These are phyloP conservation scores for Meleagris gallopavo DNA, from an alignment of 2,113 vertebrate species.

Conservation along the genomic window DNA sequence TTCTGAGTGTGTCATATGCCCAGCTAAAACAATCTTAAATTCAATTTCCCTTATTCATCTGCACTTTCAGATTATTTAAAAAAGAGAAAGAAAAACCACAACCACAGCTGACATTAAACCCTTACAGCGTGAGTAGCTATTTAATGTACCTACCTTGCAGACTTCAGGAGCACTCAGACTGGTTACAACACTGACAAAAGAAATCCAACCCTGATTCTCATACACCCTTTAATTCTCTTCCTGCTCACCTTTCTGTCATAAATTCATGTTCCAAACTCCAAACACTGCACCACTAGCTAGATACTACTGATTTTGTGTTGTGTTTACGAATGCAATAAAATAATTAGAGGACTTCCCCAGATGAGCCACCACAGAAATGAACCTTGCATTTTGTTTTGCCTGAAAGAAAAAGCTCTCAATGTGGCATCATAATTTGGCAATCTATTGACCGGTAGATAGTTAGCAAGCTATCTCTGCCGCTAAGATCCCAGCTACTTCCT, in stretches of 20 bases:
- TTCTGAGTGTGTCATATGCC: not conserved
- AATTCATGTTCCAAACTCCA: not conserved
- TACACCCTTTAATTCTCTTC: not conserved
- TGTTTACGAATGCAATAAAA: not conserved
- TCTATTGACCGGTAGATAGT: not conserved
- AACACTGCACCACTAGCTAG: not conserved
- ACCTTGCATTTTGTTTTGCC: not conserved
- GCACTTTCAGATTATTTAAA: not conserved
- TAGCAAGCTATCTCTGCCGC: not conserved
- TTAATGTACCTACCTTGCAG: not conserved
- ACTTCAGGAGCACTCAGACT: not conserved
- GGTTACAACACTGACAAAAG: slow-evolving; percentile 1
- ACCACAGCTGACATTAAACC: slow-evolving; percentile 12
- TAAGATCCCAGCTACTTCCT: not conserved
- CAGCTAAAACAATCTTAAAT: slow-evolving; percentile 49
- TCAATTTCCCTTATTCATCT: slow-evolving; percentile 29
- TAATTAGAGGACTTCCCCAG: not conserved
- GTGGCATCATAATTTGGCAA: not conserved
- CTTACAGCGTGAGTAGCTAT: not conserved
- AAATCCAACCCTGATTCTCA: not conserved
- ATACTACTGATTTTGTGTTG: not conserved
- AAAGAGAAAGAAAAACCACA: not conserved
- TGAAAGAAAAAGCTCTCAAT: not conserved
- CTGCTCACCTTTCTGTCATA: slow-evolving; percentile 8
- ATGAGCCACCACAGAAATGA: slow-evolving; percentile 10